Conservation (phyloP, 1,140 invertebrate genomes). For the Nasonia giraulti region DNA sequence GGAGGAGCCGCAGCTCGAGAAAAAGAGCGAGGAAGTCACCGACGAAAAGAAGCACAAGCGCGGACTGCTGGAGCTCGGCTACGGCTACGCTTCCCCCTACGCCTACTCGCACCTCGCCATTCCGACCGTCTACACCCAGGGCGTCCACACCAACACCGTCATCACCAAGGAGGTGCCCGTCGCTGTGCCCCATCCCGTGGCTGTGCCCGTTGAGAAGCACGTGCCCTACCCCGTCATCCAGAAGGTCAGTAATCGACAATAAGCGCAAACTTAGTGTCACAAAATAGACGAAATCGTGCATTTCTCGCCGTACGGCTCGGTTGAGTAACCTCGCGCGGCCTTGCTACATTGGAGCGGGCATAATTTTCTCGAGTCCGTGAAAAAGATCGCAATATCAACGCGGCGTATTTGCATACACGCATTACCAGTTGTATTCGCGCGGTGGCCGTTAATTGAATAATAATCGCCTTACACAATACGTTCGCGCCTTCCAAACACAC, state of each 20-base stretch:
- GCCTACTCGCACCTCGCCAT: slow-evolving; percentile 7
- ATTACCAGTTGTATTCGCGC: no score
- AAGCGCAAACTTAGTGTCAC: no score
- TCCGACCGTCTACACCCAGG: slow-evolving; percentile 41
- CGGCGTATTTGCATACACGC: no score
- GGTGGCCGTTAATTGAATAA: no score
- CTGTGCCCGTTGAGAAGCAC: slow-evolving; percentile 67
- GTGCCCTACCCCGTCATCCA: slow-evolving; percentile 64
- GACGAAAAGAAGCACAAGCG: slow-evolving; percentile 64
- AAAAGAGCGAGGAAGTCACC: slow-evolving; percentile 46
- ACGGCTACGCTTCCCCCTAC: slow-evolving; percentile 55
- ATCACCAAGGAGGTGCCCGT: slow-evolving; percentile 69
- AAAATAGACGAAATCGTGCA: no score
- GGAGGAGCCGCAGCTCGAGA: slow-evolving; percentile 50
- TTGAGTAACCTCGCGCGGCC: no score
- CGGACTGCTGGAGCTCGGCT: slow-evolving; percentile 64
- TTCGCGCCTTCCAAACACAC: no score
- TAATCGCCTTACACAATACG: no score
- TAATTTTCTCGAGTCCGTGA: no score
- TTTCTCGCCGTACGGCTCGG: no score
- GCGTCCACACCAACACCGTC: slow-evolving; percentile 57
- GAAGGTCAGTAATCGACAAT: slow-evolving; percentile 55
- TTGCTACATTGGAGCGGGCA: no score
- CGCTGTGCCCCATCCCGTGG: slow-evolving; percentile 66
- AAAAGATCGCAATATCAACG: no score